These are phyloP conservation scores for Lepus oiostolus DNA, from an alignment of 2,797 vertebrate genomes.

Conservation along the genomic window DNA sequence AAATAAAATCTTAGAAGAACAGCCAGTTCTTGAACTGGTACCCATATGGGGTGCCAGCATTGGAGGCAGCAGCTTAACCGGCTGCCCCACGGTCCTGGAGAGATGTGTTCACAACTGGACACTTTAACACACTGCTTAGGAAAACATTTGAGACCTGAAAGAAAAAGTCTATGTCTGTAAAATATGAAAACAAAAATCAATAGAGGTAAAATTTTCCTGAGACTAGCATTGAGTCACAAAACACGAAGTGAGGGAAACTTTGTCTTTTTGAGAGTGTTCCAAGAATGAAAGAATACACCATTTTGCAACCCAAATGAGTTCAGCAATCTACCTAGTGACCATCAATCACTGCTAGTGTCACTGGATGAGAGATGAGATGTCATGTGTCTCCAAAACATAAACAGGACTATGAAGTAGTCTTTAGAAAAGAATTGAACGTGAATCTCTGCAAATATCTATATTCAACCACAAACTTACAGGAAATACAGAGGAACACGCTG, in stretches of 20 bases:
- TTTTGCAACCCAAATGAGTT: conserved; percentile 51
- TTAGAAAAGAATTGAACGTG: neutral
- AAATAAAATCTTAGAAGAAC: too few species aligned
- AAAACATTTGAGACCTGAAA: neutral
- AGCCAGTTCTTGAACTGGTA: too few species aligned
- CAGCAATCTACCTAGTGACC: neutral
- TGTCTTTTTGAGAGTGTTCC: conserved; percentile 11
- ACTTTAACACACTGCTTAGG: neutral
- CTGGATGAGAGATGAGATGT: conserved; percentile 9
- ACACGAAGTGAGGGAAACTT: neutral
- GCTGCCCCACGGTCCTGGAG: neutral
- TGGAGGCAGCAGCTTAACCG: too few species aligned
- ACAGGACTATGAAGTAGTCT: neutral
- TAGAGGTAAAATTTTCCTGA: conserved; percentile 33
- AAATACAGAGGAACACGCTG: neutral
- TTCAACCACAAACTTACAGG: neutral
- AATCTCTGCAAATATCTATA: neutral
- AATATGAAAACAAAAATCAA: conserved; percentile 39
- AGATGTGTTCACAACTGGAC: neutral
- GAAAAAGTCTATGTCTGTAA: neutral
- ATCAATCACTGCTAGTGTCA: neutral
- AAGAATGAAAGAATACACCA: neutral
- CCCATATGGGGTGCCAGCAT: too few species aligned
- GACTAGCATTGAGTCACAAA: conserved; percentile 35
- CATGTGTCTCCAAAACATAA: neutral